Evolutionary conservation across 2,888 invertebrate species (phyloP).

Genomic region (Cosmia pyralina): DNA sequence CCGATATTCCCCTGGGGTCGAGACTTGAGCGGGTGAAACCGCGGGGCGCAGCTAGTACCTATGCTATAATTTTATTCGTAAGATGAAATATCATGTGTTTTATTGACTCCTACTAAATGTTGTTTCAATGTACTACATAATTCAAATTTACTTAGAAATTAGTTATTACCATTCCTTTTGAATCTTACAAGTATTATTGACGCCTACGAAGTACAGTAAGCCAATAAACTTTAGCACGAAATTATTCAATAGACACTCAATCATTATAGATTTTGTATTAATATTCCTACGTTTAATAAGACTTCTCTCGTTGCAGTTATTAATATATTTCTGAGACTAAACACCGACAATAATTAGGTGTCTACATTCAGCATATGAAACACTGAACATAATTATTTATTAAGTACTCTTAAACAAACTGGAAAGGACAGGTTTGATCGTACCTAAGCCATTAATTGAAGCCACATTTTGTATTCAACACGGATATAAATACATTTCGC

Average conservation of each 20-base stretch:
- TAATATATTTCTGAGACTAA: conserved; percentile 12
- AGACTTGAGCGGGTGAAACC: no score
- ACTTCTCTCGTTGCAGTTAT: conserved; percentile 15
- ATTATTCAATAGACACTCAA: conserved; percentile 27
- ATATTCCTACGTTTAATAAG: conserved; percentile 28
- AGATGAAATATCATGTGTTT: conserved; percentile 10
- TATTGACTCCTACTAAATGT: background rate
- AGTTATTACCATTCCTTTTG: conserved; percentile 19
- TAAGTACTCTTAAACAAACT: conserved; percentile 40
- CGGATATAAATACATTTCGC: conserved; percentile 72
- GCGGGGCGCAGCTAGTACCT: no score
- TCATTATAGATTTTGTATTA: conserved; percentile 21
- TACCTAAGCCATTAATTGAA: conserved; percentile 62
- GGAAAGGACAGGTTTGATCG: conserved; percentile 48
- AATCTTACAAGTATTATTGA: background rate
- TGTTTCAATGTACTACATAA: background rate
- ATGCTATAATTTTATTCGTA: background rate
- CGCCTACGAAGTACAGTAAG: conserved; percentile 4
- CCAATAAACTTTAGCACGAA: conserved; percentile 24
- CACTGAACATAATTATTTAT: conserved; percentile 31
- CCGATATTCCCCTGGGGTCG: no score
- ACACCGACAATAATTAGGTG: conserved; percentile 19
- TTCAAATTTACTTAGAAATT: conserved; percentile 11
- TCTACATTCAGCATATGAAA: conserved; percentile 25
- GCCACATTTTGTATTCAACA: conserved; percentile 62